These are phyloP conservation scores for Syndactyla subalaris DNA, from an alignment of 2,797 vertebrate species.

Conservation along the genomic window DNA sequence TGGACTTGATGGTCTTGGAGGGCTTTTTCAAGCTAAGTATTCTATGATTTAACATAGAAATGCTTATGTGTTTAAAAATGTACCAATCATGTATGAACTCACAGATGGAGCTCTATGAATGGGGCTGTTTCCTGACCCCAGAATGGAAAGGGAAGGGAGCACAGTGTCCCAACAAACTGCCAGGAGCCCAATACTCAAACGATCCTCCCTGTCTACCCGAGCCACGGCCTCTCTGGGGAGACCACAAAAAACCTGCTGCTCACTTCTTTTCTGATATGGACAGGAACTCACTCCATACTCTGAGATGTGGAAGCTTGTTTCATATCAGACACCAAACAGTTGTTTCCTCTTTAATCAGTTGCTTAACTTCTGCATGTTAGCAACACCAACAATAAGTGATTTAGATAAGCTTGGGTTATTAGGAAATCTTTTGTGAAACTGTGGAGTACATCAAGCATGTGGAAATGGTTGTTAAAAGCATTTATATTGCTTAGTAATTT, in stretches of 20 bases:
- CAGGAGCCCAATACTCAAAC: neutral
- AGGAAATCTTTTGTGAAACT: slow-evolving; percentile 2
- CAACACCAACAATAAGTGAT: neutral
- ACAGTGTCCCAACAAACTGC: neutral
- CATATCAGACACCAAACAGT: neutral
- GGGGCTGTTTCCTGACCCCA: neutral
- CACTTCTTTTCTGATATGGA: fast-evolving
- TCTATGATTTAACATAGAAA: neutral
- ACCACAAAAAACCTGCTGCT: neutral
- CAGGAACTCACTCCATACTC: neutral
- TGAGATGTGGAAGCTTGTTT: neutral
- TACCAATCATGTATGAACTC: neutral
- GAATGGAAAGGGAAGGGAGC: neutral
- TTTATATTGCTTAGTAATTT: slow-evolving; percentile 33
- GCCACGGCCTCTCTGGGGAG: neutral
- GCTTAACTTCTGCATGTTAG: neutral
- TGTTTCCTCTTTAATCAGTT: slow-evolving; percentile 6
- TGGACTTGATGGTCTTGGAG: neutral
- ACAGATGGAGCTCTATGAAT: fast-evolving
- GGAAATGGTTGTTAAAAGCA: slow-evolving; percentile 10
- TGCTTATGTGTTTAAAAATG: neutral
- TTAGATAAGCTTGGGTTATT: neutral
- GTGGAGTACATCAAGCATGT: neutral
- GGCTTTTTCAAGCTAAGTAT: fast-evolving
- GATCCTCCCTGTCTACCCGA: neutral